Evolutionary conservation across 1,140 invertebrate species (phyloP), one percentile per base, ranked within the genome.

Genomic region (Drosophila leontia): DNA sequence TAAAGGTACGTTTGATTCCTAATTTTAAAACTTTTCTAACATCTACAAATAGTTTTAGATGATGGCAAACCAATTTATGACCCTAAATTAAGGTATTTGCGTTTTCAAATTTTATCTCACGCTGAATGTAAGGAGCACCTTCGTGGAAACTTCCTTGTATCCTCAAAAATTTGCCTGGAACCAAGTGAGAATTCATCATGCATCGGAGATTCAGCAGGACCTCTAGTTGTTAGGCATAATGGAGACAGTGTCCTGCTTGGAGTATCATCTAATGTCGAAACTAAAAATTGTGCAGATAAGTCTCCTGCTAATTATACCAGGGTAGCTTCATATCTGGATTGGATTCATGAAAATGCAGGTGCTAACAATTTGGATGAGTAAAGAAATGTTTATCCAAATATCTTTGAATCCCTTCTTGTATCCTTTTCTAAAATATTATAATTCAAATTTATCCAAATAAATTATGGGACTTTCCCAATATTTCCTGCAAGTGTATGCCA

Each of bases 121-220:
- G 13, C 51, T 23, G 51, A 39, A 39, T 55, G 51, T 12, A 23
- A 13, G 34, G 3, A 19, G 12, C 11, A 12, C 7, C 3, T 23
- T 13, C 0, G 0, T 2, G 1, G 4, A 3, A 0, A n/a, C 0
- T 50, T 50, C 9, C 0, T 48, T 9, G 23, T 17, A 6, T 50
- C 48, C 26, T 50, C 48, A 50, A n/a, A 0, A n/a, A 50, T 50
- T 29, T 50, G 48, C 15, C 12, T 50, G 0, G 48, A 15, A 9
- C 44, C 44, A 32, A 17, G 15, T 50, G 2, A 29, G 26, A 17
- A 32, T 0, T 0, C 15, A n/a, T 15, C 48, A n/a, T 50, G 48
- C 48, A 0, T 0, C 0, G 48, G 26, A 32, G 48, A 50, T 50
- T 50, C 48, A 9, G 48, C 26, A 50, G 48, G 48, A 29, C 15